Evolutionary conservation across 2,113 vertebrate genomes (phyloP), one percentile per base, ranked within the genome.

Genomic region (Chaetorhynchus papuensis): DNA sequence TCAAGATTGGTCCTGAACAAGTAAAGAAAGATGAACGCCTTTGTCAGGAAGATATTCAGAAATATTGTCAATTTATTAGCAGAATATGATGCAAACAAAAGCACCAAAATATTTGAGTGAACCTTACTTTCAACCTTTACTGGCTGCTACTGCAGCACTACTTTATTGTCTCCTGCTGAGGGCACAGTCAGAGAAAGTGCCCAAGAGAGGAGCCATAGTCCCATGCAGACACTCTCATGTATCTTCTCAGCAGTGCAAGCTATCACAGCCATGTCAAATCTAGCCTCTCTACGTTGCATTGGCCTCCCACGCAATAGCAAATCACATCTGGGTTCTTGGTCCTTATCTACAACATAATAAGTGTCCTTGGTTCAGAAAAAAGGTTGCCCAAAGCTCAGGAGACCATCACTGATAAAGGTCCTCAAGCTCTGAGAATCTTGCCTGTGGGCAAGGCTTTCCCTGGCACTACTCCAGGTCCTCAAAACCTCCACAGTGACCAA

Each of bases 201-300:
- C 31, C 2, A 5, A 44, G 79, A 76, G 19, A 72, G 37, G 60
- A 88, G 27, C 13, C 19, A 23, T 6, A 47, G 31, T 54, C 61
- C 64, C 57, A 39, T 2, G 2, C 5, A 15, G 50, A 72, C 12
- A 41, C 19, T 44, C 31, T 76, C 13, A 41, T 0, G 0, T n/a
- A 15, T 49, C 28, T 65, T 86, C 72, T 80, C 64, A 83, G 20
- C 27, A 28, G 50, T 8, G 7, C 5, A 20, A 35, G 37, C 50
- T 42, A 27, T 10, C 20, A 65, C n/a, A 86, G 49, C 19, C 45
- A 2, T 8, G 21, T 66, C 45, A 85, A 59, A 90, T 37, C 20
- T 44, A 57, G 42, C 26, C n/a, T 80, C 24, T 79, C 20, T 60
- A 13, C 16, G 68, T 79, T 61, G 81, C 53, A 17, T 12, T 75